Base-by-base conservation (phyloP, 2,888 invertebrate genomes). In the Lordiphosa fenestrarum region DNA sequence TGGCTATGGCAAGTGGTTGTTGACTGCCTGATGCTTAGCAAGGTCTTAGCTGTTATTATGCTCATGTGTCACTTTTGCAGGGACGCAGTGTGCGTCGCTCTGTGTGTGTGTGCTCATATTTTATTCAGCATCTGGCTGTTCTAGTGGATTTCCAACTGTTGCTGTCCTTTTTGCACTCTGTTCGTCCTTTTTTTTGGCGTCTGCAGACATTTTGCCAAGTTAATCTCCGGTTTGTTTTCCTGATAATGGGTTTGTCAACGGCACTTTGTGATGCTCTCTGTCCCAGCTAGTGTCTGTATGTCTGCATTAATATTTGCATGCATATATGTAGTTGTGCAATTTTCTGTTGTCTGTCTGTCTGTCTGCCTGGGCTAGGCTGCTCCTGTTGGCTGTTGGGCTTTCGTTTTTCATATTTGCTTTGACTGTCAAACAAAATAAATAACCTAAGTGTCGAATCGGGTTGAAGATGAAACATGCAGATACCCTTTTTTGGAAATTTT, bases 211-310 rank as follows among this genome's bases (percentile, higher is more conserved):
- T 78, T 78, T 84, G 81, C 84, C 84, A 80, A 85, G 84, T 81
- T 81, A 81, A 81, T 81, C 81, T 81, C 81, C 81, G 81, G 81
- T 81, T 81, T 81, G 85, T 81, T 81, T 84, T 83, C 65, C 81
- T 80, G 85, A 85, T 85, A 81, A 81, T 83, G 81, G 81, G 76
- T 83, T 83, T 85, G 81, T 85, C 84, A 83, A 75, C 81, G 85
- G 65, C 68, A 69, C 83, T 73, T 73, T 82, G 76, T 72, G 73
- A 61, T 58, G 54, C 40, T 63, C 59, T 73, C 71, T 59, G 68
- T 75, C 1, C 53, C 71, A 56, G 53, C 61, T 52, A 13, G 38
- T 55, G 47, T 36, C 21, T 56, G 21, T 51, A 19, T 54, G 41
- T 50, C 10, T 40, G 50, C 61, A 63, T 71, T 42, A 65, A 65